phyloP scores from a whole-genome alignment of 2,113 vertebrate species.

The Zingel zingel region DNA sequence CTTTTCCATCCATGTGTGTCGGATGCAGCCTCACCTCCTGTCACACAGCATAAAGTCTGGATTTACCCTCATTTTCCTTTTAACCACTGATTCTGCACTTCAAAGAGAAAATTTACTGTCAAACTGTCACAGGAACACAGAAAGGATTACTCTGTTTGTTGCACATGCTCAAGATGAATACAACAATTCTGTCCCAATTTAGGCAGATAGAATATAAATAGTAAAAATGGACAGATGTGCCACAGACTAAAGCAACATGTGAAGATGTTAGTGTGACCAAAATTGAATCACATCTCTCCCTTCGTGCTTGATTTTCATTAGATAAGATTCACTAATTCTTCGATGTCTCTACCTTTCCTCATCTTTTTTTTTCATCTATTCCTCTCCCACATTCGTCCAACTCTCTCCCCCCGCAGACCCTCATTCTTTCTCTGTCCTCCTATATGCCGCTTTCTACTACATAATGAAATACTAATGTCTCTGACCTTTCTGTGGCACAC shows the following conservation, averaged over 20 bases:
- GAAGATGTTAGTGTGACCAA: not conserved
- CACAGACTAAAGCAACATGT: not conserved
- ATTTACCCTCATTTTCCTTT: constrained; percentile 46
- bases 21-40: constrained; percentile 27
- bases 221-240: constrained; percentile 12
- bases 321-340: constrained; percentile 34
- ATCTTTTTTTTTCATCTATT: constrained; percentile 23
- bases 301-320: constrained; percentile 49
- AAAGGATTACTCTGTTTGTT: constrained; percentile 11
- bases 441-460: constrained; percentile 12
- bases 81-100: constrained; percentile 19
- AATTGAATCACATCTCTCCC: constrained; percentile 62
- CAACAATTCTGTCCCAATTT: constrained; percentile 3
- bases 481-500: constrained; percentile 60
- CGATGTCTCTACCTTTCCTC: not conserved
- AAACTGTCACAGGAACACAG: constrained; percentile 13
- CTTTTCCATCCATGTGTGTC: constrained; percentile 8
- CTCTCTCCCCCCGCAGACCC: constrained; percentile 24
- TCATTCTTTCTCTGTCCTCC: constrained; percentile 33
- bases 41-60: constrained; percentile 13
- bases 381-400: constrained; percentile 19
- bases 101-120: constrained; percentile 15
- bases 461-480: constrained; percentile 74
- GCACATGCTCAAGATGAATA: not conserved
- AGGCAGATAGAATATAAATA: constrained; percentile 21